A percentile compares a stretch with the other conserved stretches of the same genome.
phyloP scores from a whole-genome alignment of 92 coral and sea anemone genomes.

The Porites rus region DNA sequence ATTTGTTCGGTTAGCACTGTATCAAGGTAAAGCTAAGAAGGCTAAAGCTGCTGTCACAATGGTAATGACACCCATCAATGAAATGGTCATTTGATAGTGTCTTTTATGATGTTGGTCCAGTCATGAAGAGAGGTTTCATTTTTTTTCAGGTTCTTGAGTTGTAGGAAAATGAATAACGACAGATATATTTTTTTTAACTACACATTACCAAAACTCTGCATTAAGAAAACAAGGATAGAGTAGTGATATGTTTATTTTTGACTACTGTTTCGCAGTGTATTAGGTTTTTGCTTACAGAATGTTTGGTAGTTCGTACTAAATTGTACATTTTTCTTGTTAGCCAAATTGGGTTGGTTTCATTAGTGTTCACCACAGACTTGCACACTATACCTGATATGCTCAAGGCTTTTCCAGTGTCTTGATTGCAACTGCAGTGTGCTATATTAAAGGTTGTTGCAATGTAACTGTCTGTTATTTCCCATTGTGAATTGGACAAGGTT shows the following conservation, averaged over 20 bases:
- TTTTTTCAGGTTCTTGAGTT: too few relatives aligned
- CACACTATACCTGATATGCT: slow-evolving; percentile 43
- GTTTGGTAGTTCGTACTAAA: not conserved
- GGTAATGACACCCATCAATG: slow-evolving; percentile 56
- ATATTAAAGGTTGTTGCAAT: not conserved
- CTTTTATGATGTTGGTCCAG: too few relatives aligned
- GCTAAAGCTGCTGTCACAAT: slow-evolving; percentile 84
- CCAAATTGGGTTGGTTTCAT: not conserved
- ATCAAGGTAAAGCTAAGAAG: slow-evolving; percentile 90
- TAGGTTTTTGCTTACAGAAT: not conserved
- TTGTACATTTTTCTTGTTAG: not conserved
- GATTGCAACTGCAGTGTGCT: slow-evolving; percentile 42
- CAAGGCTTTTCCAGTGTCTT: slow-evolving; percentile 18
- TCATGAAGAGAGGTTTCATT: too few relatives aligned
- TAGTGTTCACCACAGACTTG: not conserved
- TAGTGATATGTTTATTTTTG: too few relatives aligned
- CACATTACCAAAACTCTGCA: too few relatives aligned
- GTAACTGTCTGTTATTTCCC: not conserved
- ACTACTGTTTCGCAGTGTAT: too few relatives aligned
- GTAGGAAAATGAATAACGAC: too few relatives aligned
- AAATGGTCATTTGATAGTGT: not conserved
- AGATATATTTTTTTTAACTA: too few relatives aligned
- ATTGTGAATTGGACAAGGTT: not conserved
- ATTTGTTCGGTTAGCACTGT: slow-evolving; percentile 85
- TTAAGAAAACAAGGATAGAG: too few relatives aligned